These are phyloP conservation scores for Buteo buteo DNA, from an alignment of 2,113 vertebrate genomes.

Conservation along the genomic window DNA sequence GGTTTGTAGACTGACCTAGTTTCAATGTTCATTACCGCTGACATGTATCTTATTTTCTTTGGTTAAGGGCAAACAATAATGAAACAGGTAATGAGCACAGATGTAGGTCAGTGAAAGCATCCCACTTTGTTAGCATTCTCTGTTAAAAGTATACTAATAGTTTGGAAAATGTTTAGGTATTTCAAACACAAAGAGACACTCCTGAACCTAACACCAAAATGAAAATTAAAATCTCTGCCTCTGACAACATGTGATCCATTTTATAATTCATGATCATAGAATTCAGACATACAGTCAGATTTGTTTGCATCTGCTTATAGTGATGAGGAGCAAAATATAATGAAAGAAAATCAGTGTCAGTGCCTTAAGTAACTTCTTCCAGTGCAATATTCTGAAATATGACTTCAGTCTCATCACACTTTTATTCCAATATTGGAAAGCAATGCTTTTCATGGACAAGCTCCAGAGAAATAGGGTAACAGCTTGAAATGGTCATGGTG, in stretches of 20 bases:
- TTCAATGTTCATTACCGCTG: constrained; percentile 53
- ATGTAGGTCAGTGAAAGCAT: constrained; percentile 61
- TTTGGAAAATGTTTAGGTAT: constrained; percentile 27
- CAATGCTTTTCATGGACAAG: neutral
- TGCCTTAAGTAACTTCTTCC: neutral
- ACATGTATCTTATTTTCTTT: constrained; percentile 62
- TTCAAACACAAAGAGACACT: constrained; percentile 3
- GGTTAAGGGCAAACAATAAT: constrained; percentile 58
- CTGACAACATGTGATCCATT: neutral
- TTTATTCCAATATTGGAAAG: neutral
- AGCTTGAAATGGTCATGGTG: neutral
- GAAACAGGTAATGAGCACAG: constrained; percentile 63
- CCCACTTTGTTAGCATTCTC: constrained; percentile 46
- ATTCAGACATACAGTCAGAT: neutral
- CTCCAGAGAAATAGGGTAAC: neutral
- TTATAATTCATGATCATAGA: neutral
- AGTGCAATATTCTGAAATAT: neutral
- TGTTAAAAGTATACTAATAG: constrained; percentile 1
- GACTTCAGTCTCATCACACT: neutral
- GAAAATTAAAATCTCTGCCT: neutral
- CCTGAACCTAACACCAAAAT: neutral
- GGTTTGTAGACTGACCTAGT: constrained; percentile 55
- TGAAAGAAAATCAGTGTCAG: neutral
- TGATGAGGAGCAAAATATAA: neutral
- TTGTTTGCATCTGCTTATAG: neutral